phyloP scores from a whole-genome alignment of 2,113 vertebrate species.

The Psilopsiagon aurifrons region DNA sequence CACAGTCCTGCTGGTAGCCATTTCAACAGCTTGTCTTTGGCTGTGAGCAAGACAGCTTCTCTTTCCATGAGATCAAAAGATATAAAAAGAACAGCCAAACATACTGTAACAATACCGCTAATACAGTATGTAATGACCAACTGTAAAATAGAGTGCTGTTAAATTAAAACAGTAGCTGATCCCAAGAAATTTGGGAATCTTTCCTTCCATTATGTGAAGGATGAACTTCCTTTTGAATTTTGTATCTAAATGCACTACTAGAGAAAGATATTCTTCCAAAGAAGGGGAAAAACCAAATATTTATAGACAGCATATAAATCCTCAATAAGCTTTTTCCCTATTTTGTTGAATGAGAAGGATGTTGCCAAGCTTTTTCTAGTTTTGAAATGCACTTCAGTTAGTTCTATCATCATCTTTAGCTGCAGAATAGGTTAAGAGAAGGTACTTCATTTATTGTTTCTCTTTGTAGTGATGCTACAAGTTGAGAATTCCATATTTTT shows the following conservation, averaged over 20 bases:
- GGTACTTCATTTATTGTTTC: background rate
- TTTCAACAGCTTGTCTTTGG: slow-evolving; percentile 53
- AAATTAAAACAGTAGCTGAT: background rate
- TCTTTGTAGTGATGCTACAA: background rate
- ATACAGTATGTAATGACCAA: background rate
- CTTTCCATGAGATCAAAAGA: background rate
- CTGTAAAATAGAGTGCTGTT: background rate
- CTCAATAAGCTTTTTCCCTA: background rate
- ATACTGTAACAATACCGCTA: background rate
- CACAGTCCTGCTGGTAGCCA: slow-evolving; percentile 30
- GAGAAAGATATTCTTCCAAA: background rate
- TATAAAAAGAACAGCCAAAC: background rate
- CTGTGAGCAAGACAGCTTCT: slow-evolving; percentile 15
- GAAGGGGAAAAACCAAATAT: background rate
- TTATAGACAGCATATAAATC: background rate
- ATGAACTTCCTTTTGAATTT: background rate
- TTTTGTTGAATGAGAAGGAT: background rate
- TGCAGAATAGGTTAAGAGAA: background rate
- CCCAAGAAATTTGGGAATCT: background rate
- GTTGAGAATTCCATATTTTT: background rate
- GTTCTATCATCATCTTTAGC: background rate
- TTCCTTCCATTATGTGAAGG: background rate
- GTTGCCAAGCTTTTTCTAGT: background rate
- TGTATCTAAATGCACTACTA: background rate
- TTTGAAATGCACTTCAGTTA: background rate